phyloP scores from a whole-genome alignment of 2,888 invertebrate genomes.

The Temnothorax ravouxi region DNA sequence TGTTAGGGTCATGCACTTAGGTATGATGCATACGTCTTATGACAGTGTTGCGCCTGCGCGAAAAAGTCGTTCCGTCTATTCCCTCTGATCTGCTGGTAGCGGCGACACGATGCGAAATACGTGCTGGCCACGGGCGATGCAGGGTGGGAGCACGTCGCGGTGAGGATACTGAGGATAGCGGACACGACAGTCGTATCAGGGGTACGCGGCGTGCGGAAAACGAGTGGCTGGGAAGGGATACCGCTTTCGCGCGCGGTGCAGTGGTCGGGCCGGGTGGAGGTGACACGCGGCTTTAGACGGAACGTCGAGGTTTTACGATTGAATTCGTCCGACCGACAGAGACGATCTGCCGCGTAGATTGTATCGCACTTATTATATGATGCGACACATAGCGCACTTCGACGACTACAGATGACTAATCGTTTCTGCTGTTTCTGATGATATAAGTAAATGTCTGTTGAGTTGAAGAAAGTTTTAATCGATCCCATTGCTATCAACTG shows the following conservation, averaged over 20 bases:
- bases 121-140: conserved; percentile 70
- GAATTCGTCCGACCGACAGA: conserved; percentile 62
- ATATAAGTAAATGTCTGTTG: too few species aligned
- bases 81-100: conserved; percentile 71
- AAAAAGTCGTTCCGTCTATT: conserved; percentile 13
- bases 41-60: conserved; percentile 20
- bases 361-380: not conserved
- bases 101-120: conserved; percentile 78
- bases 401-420: not conserved
- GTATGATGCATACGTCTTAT: conserved; percentile 10
- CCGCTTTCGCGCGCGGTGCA: conserved; percentile 51
- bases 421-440: too few species aligned
- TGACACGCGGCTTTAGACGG: conserved; percentile 61
- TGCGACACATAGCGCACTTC: not conserved
- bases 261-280: conserved; percentile 61
- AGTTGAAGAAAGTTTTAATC: too few species aligned
- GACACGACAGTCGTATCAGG: conserved; percentile 49
- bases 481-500: too few species aligned
- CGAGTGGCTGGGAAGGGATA: conserved; percentile 39
- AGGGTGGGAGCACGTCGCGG: conserved; percentile 68
- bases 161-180: not conserved
- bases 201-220: conserved; percentile 47
- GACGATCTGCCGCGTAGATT: conserved; percentile 43
- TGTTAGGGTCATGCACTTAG: conserved; percentile 4
- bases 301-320: conserved; percentile 73